Percentiles rank a stretch among this genome's conserved stretches.
Conservation (phyloP, 2,797 vertebrate species). For the Potorous gilbertii region DNA sequence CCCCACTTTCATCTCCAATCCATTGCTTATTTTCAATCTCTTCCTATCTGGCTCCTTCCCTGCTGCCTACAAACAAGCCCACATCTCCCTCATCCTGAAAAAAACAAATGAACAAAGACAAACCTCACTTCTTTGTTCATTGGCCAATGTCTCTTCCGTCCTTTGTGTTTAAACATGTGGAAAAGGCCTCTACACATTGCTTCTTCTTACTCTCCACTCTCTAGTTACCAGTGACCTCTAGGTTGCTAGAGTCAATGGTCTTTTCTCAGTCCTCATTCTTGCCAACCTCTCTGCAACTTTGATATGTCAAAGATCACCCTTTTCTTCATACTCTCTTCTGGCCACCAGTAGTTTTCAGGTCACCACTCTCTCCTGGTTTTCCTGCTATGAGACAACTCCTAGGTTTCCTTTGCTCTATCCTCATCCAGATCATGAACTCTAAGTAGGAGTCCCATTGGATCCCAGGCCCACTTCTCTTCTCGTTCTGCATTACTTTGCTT, state of each 20-base stretch:
- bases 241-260: background rate
- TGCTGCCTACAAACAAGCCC: background rate
- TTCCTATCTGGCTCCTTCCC: background rate
- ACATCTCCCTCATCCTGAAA: background rate
- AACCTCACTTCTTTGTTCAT: background rate
- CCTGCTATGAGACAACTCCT: background rate
- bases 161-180: background rate
- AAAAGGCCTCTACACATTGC: background rate
- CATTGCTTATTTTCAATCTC: background rate
- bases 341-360: background rate
- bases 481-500: background rate
- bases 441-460: background rate
- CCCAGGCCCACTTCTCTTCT: background rate
- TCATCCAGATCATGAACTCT: background rate
- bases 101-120: background rate
- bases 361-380: background rate
- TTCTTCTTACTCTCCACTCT: background rate
- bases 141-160: background rate
- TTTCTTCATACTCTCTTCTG: background rate
- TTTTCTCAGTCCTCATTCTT: background rate
- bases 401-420: background rate
- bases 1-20: too few species aligned
- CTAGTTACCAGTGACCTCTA: background rate
- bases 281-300: background rate
- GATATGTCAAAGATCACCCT: background rate